Conservation (phyloP, 2,888 invertebrate species). For the Danaus chrysippus region DNA sequence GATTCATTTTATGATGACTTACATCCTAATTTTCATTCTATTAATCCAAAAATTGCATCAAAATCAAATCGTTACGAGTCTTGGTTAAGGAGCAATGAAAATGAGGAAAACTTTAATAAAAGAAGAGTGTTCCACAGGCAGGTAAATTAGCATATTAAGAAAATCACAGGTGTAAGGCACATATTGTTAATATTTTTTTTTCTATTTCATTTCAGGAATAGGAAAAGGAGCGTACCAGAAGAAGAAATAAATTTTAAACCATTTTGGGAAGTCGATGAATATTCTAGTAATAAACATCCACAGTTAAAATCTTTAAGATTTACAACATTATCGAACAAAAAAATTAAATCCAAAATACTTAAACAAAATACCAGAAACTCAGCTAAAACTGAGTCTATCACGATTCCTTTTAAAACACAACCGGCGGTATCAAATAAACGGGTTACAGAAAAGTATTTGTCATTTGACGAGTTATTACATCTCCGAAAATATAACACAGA, state of each 20-base stretch:
- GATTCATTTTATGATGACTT: slow-evolving; percentile 22
- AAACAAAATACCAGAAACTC: slow-evolving; percentile 37
- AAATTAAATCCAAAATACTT: slow-evolving; percentile 27
- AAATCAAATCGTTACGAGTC: slow-evolving; percentile 5
- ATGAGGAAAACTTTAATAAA: slow-evolving; percentile 22
- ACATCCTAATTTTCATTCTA: slow-evolving; percentile 1
- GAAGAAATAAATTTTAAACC: slow-evolving; percentile 47
- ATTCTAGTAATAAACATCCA: slow-evolving; percentile 39
- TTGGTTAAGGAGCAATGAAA: slow-evolving; percentile 4
- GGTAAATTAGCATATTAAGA: slow-evolving; percentile 34
- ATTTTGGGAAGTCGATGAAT: slow-evolving; percentile 61
- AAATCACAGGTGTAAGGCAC: slow-evolving; percentile 1
- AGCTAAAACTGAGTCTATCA: slow-evolving; percentile 55
- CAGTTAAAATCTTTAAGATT: slow-evolving; percentile 54
- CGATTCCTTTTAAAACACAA: slow-evolving; percentile 42
- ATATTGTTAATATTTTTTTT: slow-evolving; percentile 38
- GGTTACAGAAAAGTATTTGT: slow-evolving; percentile 64
- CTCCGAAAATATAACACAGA: slow-evolving; percentile 53
- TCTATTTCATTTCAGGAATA: slow-evolving; percentile 46
- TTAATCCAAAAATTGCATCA: neutral
- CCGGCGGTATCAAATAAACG: slow-evolving; percentile 30
- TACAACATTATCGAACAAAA: slow-evolving; percentile 53
- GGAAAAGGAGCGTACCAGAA: slow-evolving; percentile 48
- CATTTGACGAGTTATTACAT: slow-evolving; percentile 70
- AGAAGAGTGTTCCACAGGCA: slow-evolving; percentile 39